Evolutionary conservation across 1,140 invertebrate species (phyloP), one percentile per base, ranked within the genome.

Genomic region (Temnothorax nylanderi): DNA sequence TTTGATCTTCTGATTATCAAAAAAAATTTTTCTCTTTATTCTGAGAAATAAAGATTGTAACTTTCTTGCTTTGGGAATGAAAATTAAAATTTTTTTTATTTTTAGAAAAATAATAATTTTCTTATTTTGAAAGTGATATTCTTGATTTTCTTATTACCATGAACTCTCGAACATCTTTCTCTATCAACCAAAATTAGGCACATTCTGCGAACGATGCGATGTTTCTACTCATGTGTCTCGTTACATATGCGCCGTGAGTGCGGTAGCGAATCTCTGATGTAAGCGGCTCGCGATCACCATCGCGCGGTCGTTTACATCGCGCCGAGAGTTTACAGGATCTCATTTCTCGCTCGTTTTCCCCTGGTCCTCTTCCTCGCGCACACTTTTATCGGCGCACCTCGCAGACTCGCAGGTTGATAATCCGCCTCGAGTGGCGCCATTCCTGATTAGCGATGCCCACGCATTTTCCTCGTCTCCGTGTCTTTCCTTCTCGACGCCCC

Each of bases 381-480:
- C 58, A 78, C 41, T 77, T 77, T 71, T 69, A 88, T 77, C 65
- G 65, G 1, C 58, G 60, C 65, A 60, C 75, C 69, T 84, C 89
- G 41, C 65, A 89, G 67, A 87, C 88, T 54, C 69, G 67, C 89
- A 90, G 88, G 85, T 90, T 87, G 85, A 75, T 89, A 72, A 89
- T 90, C 88, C 58, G 8, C 44, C 37, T 87, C 49, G 67, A 75
- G 74, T 89, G 90, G 90, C 90, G 90, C 90, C 90, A 41, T 81
- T 62, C 64, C 47, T 87, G 88, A 91, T 91, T 89, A 91, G 51
- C 77, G 54, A 81, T 90, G n/a, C 90, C 90, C 82, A 91, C 90
- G 86, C 64, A 41, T 62, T 67, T 78, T 77, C 71, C 69, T 64
- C 87, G 6, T 64, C 18, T 44, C 18, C 67, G 58, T 26, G 0